Evolutionary conservation across 2,797 vertebrate species (phyloP).

Genomic region (Trachurus trachurus): DNA sequence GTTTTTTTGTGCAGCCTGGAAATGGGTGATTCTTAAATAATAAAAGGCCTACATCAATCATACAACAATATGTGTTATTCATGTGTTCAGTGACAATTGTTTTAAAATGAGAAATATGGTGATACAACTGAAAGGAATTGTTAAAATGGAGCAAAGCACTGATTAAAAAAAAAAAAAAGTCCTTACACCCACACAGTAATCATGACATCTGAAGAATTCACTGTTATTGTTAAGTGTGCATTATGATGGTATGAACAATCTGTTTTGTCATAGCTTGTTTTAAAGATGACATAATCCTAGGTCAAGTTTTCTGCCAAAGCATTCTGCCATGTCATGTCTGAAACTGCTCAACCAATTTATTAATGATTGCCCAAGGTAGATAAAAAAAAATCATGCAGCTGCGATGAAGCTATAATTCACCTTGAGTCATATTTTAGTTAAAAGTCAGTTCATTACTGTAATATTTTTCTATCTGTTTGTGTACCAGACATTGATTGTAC

Average conservation of each 20-base stretch:
- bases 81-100: neutral
- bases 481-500: neutral
- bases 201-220: neutral
- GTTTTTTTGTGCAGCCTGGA: slow-evolving; percentile 8
- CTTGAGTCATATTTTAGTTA: neutral
- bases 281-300: slow-evolving; percentile 32
- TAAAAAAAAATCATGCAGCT: slow-evolving; percentile 9
- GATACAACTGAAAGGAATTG: neutral
- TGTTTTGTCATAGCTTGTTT: slow-evolving; percentile 21
- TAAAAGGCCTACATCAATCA: neutral
- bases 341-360: slow-evolving; percentile 28
- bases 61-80: neutral
- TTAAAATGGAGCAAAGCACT: neutral
- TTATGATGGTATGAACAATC: neutral
- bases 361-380: slow-evolving; percentile 23
- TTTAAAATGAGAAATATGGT: slow-evolving; percentile 1
- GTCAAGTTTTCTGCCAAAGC: neutral
- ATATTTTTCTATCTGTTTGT: neutral
- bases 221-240: neutral
- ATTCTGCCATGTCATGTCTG: slow-evolving; percentile 33
- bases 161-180: neutral
- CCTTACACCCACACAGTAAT: neutral
- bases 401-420: neutral
- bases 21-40: slow-evolving; percentile 1
- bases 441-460: neutral